Evolutionary conservation across 2,113 vertebrate genomes (phyloP).

Genomic region (Amia ocellicauda): DNA sequence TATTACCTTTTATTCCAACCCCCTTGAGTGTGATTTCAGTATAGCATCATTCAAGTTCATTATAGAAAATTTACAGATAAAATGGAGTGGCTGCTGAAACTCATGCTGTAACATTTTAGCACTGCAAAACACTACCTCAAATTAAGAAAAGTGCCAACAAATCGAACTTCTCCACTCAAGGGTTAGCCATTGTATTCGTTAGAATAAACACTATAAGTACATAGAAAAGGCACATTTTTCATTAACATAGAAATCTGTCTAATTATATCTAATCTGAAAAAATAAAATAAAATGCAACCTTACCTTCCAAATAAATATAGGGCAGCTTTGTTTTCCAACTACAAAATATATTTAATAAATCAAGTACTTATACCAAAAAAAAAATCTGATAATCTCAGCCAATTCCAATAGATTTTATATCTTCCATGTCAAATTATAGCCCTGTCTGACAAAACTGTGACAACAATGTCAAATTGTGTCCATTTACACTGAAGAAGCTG

Average conservation of each 20-base stretch:
- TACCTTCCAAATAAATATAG: conserved; percentile 3
- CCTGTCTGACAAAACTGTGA: too few species aligned
- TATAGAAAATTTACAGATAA: conserved; percentile 54
- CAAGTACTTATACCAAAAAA: conserved; percentile 3
- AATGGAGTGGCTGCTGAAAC: conserved; percentile 30
- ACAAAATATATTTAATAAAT: background rate
- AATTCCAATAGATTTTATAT: background rate
- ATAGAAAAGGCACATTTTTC: conserved; percentile 64
- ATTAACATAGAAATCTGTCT: conserved; percentile 38
- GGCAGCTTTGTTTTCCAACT: background rate
- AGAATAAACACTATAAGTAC: conserved; percentile 32
- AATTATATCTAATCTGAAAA: conserved; percentile 16
- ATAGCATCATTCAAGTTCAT: conserved; percentile 46
- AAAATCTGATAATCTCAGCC: background rate
- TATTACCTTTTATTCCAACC: conserved; percentile 53
- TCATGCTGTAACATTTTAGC: conserved; percentile 62
- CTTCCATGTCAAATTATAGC: background rate
- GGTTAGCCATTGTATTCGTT: conserved; percentile 56
- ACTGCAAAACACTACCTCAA: conserved; percentile 59
- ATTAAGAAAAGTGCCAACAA: conserved; percentile 56
- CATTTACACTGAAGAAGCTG: background rate
- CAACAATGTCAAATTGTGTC: background rate
- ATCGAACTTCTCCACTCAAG: conserved; percentile 30
- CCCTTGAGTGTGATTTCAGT: conserved; percentile 52
- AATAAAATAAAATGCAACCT: conserved; percentile 33